Percentiles rank a stretch among this genome's conserved stretches.
Evolutionary conservation across 2,797 vertebrate species (phyloP).

Genomic region (Falco concolor): DNA sequence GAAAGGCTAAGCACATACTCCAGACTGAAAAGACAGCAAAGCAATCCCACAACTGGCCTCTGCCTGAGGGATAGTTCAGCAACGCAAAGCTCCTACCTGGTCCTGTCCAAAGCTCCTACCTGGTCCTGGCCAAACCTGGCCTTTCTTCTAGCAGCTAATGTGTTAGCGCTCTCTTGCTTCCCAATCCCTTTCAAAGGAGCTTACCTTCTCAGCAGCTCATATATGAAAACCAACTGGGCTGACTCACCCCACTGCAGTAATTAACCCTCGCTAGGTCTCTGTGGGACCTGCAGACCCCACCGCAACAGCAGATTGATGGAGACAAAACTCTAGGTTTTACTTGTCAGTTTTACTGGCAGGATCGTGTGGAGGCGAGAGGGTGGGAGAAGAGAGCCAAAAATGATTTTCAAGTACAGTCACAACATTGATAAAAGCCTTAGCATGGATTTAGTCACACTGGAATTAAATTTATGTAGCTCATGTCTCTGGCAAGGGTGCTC

Average conservation of each 20-base stretch:
- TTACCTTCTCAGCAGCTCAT: background rate
- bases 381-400: background rate
- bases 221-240: background rate
- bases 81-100: background rate
- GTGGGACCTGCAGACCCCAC: background rate
- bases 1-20: background rate
- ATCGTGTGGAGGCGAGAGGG: background rate
- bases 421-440: background rate
- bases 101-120: background rate
- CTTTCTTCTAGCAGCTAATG: background rate
- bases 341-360: background rate
- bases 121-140: accelerated
- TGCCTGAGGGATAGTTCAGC: accelerated
- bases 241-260: background rate
- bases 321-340: background rate
- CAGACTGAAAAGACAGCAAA: background rate
- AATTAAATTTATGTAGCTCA: background rate
- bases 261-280: background rate
- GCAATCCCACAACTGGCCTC: too few species aligned
- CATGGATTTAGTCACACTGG: background rate
- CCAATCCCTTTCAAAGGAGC: background rate
- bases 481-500: background rate
- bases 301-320: background rate
- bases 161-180: background rate
- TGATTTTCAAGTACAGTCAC: background rate